A percentile compares a stretch with the other conserved stretches of the same genome.
Evolutionary conservation across 2,797 vertebrate genomes (phyloP).

Genomic region (Darevskia nairensis): DNA sequence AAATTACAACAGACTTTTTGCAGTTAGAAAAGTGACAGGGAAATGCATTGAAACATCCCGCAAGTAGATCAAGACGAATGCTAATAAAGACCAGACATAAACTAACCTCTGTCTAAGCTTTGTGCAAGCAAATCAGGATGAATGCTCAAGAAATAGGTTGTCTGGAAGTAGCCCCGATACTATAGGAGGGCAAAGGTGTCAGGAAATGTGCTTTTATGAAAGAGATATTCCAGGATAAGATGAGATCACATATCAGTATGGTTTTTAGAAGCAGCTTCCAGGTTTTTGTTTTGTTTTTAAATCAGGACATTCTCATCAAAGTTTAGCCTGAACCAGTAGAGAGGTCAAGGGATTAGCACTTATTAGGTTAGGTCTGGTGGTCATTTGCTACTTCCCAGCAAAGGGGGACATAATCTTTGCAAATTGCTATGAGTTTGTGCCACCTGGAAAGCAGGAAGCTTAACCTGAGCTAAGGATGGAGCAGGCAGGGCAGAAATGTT

Average conservation of each 20-base stretch:
- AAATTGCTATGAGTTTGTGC: not conserved
- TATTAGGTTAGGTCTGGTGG: not conserved
- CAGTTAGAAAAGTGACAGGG: too few species aligned
- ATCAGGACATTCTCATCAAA: not conserved
- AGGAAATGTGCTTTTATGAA: not conserved
- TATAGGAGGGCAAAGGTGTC: not conserved
- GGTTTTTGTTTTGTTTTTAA: not conserved
- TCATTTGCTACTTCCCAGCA: not conserved
- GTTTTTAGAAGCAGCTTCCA: not conserved
- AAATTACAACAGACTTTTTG: too few species aligned
- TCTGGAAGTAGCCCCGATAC: too few species aligned
- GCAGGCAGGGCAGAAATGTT: not conserved
- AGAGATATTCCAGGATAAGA: not conserved
- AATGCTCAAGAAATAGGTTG: too few species aligned
- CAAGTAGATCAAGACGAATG: too few species aligned
- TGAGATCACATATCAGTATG: not conserved
- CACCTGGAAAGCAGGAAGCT: not conserved
- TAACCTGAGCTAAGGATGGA: not conserved
- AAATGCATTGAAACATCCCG: too few species aligned
- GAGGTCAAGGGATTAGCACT: not conserved
- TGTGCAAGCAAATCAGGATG: too few species aligned
- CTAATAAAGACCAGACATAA: too few species aligned
- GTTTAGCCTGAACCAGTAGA: not conserved
- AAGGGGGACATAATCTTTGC: not conserved
- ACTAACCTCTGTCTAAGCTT: too few species aligned